A percentile compares a stretch with the other conserved stretches of the same genome.
These are phyloP conservation scores for Antigone vipio DNA, from an alignment of 2,113 vertebrate genomes.

Conservation along the genomic window DNA sequence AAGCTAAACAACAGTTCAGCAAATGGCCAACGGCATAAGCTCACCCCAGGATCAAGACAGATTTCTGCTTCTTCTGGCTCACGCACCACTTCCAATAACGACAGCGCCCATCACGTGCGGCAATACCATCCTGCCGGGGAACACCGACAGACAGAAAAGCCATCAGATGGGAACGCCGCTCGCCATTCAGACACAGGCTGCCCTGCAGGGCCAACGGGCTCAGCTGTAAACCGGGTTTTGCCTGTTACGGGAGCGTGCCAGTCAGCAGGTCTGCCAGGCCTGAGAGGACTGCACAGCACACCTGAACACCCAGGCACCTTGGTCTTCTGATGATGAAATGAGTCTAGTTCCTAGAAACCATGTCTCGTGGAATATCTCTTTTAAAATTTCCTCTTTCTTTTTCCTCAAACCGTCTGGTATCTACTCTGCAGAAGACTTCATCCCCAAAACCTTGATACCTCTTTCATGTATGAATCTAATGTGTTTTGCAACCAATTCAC, in stretches of 20 bases:
- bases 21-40: not conserved
- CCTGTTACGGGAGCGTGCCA: not conserved
- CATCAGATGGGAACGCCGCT: not conserved
- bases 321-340: not conserved
- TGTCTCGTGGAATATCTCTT: not conserved
- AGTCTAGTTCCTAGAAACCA: not conserved
- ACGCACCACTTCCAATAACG: not conserved
- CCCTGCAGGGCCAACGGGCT: not conserved
- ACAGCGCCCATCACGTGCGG: rapidly evolving
- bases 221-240: not conserved
- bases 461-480: rapidly evolving
- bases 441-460: not conserved
- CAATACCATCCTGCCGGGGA: not conserved
- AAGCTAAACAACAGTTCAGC: not conserved
- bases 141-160: not conserved
- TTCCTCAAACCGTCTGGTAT: not conserved
- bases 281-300: not conserved
- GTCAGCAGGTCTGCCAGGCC: not conserved
- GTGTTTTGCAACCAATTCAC: not conserved
- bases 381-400: not conserved
- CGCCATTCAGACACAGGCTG: not conserved
- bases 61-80: not conserved
- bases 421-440: not conserved
- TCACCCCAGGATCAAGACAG: not conserved
- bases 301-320: not conserved